Evolutionary conservation across 2,797 vertebrate genomes (phyloP), one percentile per base, ranked within the genome.

Genomic region (Meriones psammophilus): DNA sequence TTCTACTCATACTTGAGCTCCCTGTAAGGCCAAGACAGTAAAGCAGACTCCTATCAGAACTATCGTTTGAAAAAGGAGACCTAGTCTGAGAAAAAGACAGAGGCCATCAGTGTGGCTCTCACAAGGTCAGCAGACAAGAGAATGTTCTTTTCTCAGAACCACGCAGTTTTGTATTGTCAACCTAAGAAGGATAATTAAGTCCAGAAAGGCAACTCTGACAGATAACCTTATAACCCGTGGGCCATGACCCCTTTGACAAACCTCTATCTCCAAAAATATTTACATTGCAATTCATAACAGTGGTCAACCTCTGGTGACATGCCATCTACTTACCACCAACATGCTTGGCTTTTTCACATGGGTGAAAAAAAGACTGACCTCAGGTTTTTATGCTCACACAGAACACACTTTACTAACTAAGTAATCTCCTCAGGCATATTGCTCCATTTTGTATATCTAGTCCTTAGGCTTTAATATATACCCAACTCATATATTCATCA

Each of bases 401-500:
- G 4, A 14, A 26, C 36, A 24, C 3, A 86, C 22, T 56, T 56
- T 71, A 69, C 7, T 2, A 54, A 5, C 24, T 71, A n/a, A 87
- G 10, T 13, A 15, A 39, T 18, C 24, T 58, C n/a, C 7, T 3
- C 4, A 39, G 5, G 4, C 8, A 5, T 56, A 24, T 50, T 28
- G 5, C 15, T 77, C 76, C 39, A 8, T 26, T 54, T n/a, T 15
- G 0, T 71, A 18, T 20, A 91, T 9, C 8, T 2, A 56, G 14
- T 8, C 60, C 78, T 86, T 74, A 81, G 46, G 17, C 46, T 24
- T 58, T 74, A 17, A 1, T n/a, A 2, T 1, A 7, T 18, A 24
- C 10, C 0, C 50, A 0, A 68, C 0, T 5, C 7, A 89, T 9
- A 10, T 33, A 33, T 9, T 39, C 39, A 1, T n/a, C 28, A 12